phyloP scores from a whole-genome alignment of 2,888 invertebrate species.

The Lepidochrysops patricia region DNA sequence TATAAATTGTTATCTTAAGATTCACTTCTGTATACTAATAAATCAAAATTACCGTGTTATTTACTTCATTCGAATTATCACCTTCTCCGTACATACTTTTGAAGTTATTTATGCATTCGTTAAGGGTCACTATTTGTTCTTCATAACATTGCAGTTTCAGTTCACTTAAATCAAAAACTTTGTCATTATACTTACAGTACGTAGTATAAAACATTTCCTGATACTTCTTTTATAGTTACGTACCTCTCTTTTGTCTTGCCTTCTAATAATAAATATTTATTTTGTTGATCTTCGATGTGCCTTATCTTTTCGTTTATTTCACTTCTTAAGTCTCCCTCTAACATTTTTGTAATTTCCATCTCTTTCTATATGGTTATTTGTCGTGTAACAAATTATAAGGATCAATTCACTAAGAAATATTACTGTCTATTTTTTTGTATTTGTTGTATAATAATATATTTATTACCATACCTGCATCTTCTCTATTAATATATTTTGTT shows the following conservation, averaged over 20 bases:
- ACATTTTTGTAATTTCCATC: constrained; percentile 33
- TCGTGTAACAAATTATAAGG: not conserved
- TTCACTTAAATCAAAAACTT: constrained; percentile 37
- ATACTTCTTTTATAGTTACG: not conserved
- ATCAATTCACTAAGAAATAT: too few species aligned
- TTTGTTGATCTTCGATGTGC: constrained; percentile 42
- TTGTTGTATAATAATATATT: not conserved
- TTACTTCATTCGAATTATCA: constrained; percentile 44
- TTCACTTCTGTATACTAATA: too few species aligned
- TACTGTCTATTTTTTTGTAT: not conserved
- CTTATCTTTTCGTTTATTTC: constrained; percentile 41
- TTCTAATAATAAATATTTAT: constrained; percentile 36
- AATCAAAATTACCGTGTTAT: constrained; percentile 39
- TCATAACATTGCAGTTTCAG: constrained; percentile 48
- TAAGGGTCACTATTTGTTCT: constrained; percentile 42
- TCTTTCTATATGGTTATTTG: constrained; percentile 31
- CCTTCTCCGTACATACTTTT: constrained; percentile 51
- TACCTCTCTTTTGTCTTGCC: constrained; percentile 46
- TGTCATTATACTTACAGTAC: not conserved
- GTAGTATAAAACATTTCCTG: too few species aligned
- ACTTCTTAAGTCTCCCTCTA: constrained; percentile 35
- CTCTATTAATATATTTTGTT: not conserved
- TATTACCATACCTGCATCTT: not conserved
- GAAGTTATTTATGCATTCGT: constrained; percentile 43
- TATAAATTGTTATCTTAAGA: too few species aligned